These are phyloP conservation scores for Pterocles orientalis DNA, from an alignment of 2,113 vertebrate species.

Conservation along the genomic window DNA sequence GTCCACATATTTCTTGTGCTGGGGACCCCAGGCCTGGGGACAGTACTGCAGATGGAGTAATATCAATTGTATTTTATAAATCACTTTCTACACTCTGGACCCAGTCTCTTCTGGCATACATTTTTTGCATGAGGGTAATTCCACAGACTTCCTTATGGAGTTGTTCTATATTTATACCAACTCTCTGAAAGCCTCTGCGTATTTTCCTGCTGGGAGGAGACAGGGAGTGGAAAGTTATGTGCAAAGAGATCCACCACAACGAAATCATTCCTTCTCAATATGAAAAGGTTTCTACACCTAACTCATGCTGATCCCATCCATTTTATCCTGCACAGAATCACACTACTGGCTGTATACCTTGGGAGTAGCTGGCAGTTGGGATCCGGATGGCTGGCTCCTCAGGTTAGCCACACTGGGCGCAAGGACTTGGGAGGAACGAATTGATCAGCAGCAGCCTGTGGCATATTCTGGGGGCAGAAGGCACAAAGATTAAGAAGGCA, in stretches of 20 bases:
- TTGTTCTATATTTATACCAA: background rate
- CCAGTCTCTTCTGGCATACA: background rate
- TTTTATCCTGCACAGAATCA: background rate
- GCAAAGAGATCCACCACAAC: background rate
- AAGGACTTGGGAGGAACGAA: background rate
- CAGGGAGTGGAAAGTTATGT: background rate
- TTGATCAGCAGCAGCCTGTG: background rate
- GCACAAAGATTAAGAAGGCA: background rate
- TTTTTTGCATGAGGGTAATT: background rate
- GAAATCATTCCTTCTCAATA: background rate
- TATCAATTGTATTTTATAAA: background rate
- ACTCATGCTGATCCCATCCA: background rate
- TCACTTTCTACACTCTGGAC: background rate
- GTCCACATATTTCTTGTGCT: no score
- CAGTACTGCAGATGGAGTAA: no score
- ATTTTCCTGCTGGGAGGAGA: background rate
- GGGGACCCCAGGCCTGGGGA: no score
- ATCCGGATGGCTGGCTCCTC: background rate
- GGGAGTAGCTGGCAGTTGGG: background rate
- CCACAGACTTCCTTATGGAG: background rate
- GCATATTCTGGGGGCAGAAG: background rate
- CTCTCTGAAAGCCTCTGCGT: background rate
- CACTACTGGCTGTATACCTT: background rate
- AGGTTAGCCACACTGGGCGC: background rate
- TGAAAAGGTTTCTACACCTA: background rate